These are phyloP conservation scores for Coreoperca whiteheadi DNA, from an alignment of 2,113 vertebrate genomes.

Conservation along the genomic window DNA sequence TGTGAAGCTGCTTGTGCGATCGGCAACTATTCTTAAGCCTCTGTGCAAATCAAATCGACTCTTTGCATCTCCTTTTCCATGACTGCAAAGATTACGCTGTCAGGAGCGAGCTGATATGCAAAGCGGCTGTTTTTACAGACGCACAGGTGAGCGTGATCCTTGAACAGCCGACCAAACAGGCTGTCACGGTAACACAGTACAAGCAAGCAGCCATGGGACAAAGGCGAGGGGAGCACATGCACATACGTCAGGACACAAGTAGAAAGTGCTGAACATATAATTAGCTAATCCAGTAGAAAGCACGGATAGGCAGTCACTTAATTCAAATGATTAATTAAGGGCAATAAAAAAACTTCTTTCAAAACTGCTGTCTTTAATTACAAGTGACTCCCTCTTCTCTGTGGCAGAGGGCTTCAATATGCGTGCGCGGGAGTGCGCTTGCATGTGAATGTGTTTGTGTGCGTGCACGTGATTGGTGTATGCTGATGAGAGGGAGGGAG, in stretches of 20 bases:
- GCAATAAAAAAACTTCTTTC: constrained; percentile 73
- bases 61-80: constrained; percentile 74
- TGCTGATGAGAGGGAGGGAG: constrained; percentile 37
- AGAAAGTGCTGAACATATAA: constrained; percentile 75
- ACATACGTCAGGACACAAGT: constrained; percentile 34
- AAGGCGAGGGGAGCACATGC: constrained; percentile 8
- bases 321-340: constrained; percentile 83
- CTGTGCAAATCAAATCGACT: constrained; percentile 58
- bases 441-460: constrained; percentile 56
- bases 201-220: constrained; percentile 23
- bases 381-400: constrained; percentile 61
- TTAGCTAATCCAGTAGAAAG: constrained; percentile 74
- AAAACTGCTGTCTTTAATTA: constrained; percentile 76
- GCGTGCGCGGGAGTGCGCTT: constrained; percentile 3
- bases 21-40: constrained; percentile 4
- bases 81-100: constrained; percentile 48
- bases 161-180: constrained; percentile 26
- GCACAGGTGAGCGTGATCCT: constrained; percentile 60
- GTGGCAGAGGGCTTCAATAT: constrained; percentile 45
- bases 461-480: constrained; percentile 44
- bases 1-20: constrained; percentile 7
- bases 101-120: constrained; percentile 58
- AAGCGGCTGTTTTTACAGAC: constrained; percentile 52
- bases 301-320: constrained; percentile 77
- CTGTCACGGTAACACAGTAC: constrained; percentile 31